phyloP scores from a whole-genome alignment of 2,888 invertebrate genomes.

The Lacanobia wlatinum region DNA sequence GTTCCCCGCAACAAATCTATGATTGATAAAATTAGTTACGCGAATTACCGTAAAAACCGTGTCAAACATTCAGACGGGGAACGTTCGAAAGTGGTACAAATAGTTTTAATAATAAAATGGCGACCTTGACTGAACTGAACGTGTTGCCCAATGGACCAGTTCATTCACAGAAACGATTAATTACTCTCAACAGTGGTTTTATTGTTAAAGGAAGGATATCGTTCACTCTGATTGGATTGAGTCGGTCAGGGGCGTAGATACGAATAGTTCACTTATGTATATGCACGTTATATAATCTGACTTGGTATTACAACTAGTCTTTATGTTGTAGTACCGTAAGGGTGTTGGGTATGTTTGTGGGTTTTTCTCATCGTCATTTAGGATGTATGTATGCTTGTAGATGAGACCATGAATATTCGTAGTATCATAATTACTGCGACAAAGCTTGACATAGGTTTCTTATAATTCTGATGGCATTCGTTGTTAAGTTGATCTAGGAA shows the following conservation, averaged over 20 bases:
- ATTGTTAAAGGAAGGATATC: slow-evolving; percentile 50
- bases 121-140: slow-evolving; percentile 51
- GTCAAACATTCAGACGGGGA: slow-evolving; percentile 27
- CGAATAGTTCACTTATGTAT: not conserved
- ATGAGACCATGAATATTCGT: too few species aligned
- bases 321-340: not conserved
- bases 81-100: slow-evolving; percentile 50
- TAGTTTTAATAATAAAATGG: slow-evolving; percentile 36
- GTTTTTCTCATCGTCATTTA: too few species aligned
- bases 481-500: too few species aligned
- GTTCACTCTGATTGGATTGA: slow-evolving; percentile 14
- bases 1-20: slow-evolving; percentile 6
- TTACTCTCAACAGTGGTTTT: slow-evolving; percentile 12
- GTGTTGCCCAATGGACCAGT: slow-evolving; percentile 32
- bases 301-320: not conserved
- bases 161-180: slow-evolving; percentile 39
- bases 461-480: too few species aligned
- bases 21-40: slow-evolving; percentile 28
- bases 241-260: slow-evolving; percentile 41
- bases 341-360: too few species aligned
- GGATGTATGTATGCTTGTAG: too few species aligned
- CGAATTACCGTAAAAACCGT: slow-evolving; percentile 37
- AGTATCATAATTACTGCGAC: too few species aligned
- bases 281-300: slow-evolving; percentile 24
- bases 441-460: too few species aligned